Percentiles rank a stretch among this genome's conserved stretches.
Evolutionary conservation across 2,888 invertebrate genomes (phyloP).

Genomic region (Drosophila hawaiiensis): DNA sequence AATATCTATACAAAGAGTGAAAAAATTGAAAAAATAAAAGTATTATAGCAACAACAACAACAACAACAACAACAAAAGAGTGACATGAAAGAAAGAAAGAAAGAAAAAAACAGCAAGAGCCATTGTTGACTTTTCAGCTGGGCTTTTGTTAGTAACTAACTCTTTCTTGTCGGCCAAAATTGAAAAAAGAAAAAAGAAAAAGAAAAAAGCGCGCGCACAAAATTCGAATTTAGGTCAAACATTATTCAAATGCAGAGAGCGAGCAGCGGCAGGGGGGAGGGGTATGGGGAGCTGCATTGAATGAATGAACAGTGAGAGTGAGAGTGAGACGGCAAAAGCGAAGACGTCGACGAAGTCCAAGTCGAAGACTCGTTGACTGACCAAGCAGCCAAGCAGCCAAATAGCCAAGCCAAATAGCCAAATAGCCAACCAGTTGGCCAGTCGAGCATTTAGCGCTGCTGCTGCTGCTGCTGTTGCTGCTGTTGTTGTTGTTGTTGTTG

Average conservation of each 20-base stretch:
- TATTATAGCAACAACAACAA: conserved; percentile 8
- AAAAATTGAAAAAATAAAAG: conserved; percentile 34
- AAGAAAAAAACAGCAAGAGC: conserved; percentile 22
- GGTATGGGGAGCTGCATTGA: conserved; percentile 17
- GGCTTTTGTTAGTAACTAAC: conserved; percentile 73
- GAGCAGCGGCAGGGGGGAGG: conserved; percentile 1
- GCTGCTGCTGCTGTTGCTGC: conserved; percentile 13
- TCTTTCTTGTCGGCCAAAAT: conserved; percentile 66
- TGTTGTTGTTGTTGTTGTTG: conserved; percentile 27
- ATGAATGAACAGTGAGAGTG: conserved; percentile 77
- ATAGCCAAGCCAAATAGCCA: conserved; percentile 38
- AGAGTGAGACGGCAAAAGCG: conserved; percentile 64
- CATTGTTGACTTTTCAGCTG: conserved; percentile 74
- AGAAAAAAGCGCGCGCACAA: conserved; percentile 60
- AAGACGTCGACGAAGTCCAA: conserved; percentile 28
- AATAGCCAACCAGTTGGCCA: conserved; percentile 67
- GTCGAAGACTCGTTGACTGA: conserved; percentile 56
- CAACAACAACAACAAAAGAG: not conserved
- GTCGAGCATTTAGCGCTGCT: conserved; percentile 69
- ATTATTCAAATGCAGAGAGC: conserved; percentile 69
- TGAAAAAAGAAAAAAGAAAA: not conserved
- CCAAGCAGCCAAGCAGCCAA: conserved; percentile 33
- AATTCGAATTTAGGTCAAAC: conserved; percentile 75
- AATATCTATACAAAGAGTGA: conserved; percentile 24
- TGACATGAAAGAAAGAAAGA: conserved; percentile 20